Evolutionary conservation across 1,140 invertebrate genomes (phyloP).

Genomic region (Pseudachorutes palmiensis): DNA sequence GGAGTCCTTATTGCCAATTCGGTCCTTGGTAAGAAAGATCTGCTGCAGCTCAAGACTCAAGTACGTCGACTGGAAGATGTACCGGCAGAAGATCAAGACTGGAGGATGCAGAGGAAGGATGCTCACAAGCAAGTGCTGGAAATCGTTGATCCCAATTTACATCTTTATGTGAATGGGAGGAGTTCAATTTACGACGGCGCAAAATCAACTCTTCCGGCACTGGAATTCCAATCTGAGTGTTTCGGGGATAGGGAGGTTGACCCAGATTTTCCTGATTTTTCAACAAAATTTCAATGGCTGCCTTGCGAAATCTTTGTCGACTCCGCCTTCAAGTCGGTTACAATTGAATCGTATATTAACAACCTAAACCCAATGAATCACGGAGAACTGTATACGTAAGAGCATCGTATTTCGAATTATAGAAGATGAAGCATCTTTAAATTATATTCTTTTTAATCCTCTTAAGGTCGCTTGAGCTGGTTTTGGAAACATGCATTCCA

Average conservation of each 20-base stretch:
- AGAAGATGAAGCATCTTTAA: neutral
- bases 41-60: too few relatives aligned
- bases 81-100: too few relatives aligned
- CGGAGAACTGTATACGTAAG: constrained; percentile 42
- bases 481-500: neutral
- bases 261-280: too few relatives aligned
- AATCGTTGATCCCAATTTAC: neutral
- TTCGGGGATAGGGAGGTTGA: too few relatives aligned
- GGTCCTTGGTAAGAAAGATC: too few relatives aligned
- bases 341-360: constrained; percentile 64
- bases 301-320: neutral
- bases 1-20: too few relatives aligned
- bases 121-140: neutral
- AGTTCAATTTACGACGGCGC: neutral
- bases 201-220: neutral
- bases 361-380: constrained; percentile 53
- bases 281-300: neutral
- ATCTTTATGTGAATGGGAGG: neutral
- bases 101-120: too few relatives aligned
- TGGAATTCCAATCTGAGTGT: neutral
- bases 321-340: constrained; percentile 62
- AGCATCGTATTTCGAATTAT: too few relatives aligned
- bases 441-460: neutral
- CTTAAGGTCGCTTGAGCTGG: neutral
- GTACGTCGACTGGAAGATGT: too few relatives aligned